Evolutionary conservation across 2,888 invertebrate genomes (phyloP).

Genomic region (Balanococcus diminutus): DNA sequence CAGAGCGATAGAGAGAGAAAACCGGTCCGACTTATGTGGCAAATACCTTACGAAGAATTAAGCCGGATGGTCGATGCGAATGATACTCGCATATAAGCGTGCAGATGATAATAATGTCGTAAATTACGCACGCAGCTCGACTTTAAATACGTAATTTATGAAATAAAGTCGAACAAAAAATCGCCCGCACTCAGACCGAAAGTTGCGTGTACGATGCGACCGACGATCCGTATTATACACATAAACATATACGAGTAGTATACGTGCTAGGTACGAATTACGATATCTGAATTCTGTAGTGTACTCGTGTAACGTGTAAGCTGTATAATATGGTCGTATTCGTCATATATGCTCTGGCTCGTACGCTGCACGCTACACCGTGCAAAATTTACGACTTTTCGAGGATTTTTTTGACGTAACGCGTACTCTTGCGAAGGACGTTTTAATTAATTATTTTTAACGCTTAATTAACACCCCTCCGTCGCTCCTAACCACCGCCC

Average conservation of each 20-base stretch:
- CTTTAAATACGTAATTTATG: neutral
- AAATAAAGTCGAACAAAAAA: neutral
- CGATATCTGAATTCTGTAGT: too few relatives aligned
- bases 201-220: neutral
- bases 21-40: neutral
- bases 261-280: too few relatives aligned
- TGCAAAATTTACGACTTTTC: neutral
- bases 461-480: neutral
- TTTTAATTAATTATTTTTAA: neutral
- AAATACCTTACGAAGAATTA: neutral
- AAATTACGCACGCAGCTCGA: neutral
- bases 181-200: neutral
- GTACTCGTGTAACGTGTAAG: neutral
- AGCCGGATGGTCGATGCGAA: neutral
- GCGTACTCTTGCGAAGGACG: neutral
- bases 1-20: too few relatives aligned
- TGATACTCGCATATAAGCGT: too few relatives aligned
- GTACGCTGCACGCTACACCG: neutral
- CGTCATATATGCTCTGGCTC: neutral
- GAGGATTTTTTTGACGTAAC: neutral
- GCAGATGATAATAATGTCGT: too few relatives aligned
- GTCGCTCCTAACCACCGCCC: neutral
- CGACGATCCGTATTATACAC: too few relatives aligned
- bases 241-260: too few relatives aligned
- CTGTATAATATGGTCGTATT: neutral